Evolutionary conservation across 2,113 vertebrate species (phyloP), one percentile per base, ranked within the genome.

Genomic region (Lepisosteus oculatus): DNA sequence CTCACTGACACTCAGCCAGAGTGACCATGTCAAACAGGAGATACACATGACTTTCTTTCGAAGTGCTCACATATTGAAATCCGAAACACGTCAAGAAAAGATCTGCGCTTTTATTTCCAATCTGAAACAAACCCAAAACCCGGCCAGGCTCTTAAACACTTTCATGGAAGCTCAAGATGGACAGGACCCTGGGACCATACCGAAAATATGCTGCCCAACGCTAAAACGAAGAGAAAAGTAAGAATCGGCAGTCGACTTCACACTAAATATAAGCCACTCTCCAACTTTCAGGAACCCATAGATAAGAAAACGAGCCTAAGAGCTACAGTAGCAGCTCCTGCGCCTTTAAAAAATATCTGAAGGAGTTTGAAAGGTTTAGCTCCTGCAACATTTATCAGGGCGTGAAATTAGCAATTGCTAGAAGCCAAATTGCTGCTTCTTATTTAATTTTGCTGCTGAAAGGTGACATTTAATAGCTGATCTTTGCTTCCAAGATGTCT

Each of bases 391-490:
- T 82, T 83, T 85, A 85, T 85, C 84, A 85, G 79, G 84, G 84
- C 81, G 84, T 85, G 84, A 85, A 85, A 85, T 85, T 85, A 85
- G 84, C 84, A 84, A 83, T 85, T 81, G 81, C 81, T 84, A 82
- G 84, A 76, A 84, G 79, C 74, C 80, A 84, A 84, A 85, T 84
- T 85, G 84, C 84, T 83, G 80, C 81, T 74, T 82, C 84, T 83
- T 85, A 85, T 85, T 85, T 83, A 85, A 85, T 78, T 73, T 82
- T 81, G 81, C 80, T 85, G 84, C 84, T 82, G 80, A 85, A 81
- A 84, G 81, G 84, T 85, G 84, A 85, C 81, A 82, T 85, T 85
- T 85, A 85, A 84, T 84, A 80, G 72, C 83, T 83, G 80, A 83
- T 82, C 78, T 78, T 74, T 78, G 77, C 77, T 80, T 81, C 78